Evolutionary conservation across 1,140 invertebrate species (phyloP).

Genomic region (Gonioctena quinquepunctata): DNA sequence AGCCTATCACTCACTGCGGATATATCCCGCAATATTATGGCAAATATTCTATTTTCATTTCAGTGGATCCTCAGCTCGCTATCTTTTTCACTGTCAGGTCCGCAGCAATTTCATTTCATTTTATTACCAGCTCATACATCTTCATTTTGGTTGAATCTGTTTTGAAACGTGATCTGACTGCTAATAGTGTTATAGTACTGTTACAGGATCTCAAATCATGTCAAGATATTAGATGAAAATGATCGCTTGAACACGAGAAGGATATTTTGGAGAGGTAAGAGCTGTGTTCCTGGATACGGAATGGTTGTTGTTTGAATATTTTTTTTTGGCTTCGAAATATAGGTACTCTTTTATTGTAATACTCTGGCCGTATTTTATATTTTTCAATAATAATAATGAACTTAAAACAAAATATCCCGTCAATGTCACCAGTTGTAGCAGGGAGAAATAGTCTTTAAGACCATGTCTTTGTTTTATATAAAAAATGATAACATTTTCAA

Average conservation of each 20-base stretch:
- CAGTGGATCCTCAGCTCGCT: neutral
- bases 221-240: neutral
- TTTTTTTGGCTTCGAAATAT: neutral
- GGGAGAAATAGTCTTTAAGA: no score
- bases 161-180: neutral
- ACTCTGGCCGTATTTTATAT: neutral
- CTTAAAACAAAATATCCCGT: no score
- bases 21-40: neutral
- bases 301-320: no score
- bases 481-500: no score
- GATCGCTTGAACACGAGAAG: neutral
- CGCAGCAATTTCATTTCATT: conserved; percentile 2
- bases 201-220: neutral
- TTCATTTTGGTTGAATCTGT: conserved; percentile 7
- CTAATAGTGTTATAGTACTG: neutral
- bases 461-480: no score
- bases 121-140: conserved; percentile 9
- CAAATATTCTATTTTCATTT: neutral
- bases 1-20: neutral
- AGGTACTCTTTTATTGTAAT: neutral
- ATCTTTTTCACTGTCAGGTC: conserved; percentile 2
- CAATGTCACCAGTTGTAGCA: no score
- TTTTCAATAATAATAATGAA: no score
- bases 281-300: neutral
- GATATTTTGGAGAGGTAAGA: neutral